Evolutionary conservation across 2,113 vertebrate species (phyloP), one percentile per base, ranked within the genome.

Genomic region (Tragelaphus strepsiceros): DNA sequence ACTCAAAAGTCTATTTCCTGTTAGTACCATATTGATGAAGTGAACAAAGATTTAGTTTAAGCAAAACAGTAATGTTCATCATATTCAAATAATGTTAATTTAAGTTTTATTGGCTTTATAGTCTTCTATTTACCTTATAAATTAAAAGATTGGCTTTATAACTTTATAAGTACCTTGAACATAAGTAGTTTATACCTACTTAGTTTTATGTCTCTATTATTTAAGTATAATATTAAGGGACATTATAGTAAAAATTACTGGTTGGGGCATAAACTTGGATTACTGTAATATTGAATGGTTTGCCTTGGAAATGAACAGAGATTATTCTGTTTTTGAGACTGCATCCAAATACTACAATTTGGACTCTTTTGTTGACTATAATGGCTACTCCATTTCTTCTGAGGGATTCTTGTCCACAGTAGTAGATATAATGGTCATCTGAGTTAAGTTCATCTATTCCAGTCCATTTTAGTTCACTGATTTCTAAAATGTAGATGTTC

Each of bases 21-120:
- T 71, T 94, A 64, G 46, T 51, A 35, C 24, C 26, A 7, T 67
- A 35, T 19, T 95, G 43, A 86, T 1, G 2, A 46, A 91, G 7
- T 32, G 10, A 96, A 22, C 56, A 80, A 87, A 94, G 35, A 59
- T 9, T 81, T 85, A 49, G 59, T 89, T 88, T 93, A 28, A 93
- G 11, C 49, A 82, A 90, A 97, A 62, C n/a, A 67, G 15, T 13
- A 22, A 14, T 35, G 1, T 51, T 0, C 0, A 28, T 1, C 6
- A 24, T 97, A 71, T 89, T 74, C 11, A 92, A 16, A 92, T 94
- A 96, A 16, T 62, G 14, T 71, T 82, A 91, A 39, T 84, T 90
- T 92, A 90, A 92, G 80, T 61, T 87, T 95, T 88, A 53, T 80
- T 92, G 53, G 58, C 86, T 91, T 97, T 97, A 49, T 91, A 64